These are phyloP conservation scores for Denticeps clupeoides DNA, from an alignment of 2,797 vertebrate species.

Conservation along the genomic window DNA sequence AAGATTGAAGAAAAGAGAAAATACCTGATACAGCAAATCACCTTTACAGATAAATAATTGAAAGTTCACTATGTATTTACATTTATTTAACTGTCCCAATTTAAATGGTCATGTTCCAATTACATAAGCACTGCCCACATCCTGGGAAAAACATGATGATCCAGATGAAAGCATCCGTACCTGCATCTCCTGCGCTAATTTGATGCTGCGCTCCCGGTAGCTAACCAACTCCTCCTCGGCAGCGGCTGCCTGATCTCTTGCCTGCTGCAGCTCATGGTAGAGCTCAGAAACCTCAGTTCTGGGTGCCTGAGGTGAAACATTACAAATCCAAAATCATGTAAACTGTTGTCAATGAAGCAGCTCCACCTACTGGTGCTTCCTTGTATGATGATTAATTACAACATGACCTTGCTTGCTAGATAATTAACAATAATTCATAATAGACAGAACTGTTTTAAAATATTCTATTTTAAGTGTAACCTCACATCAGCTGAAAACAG, in stretches of 20 bases:
- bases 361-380: no score
- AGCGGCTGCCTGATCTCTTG: conserved; percentile 53
- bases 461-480: background rate
- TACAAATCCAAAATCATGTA: background rate
- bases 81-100: no score
- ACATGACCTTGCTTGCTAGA: no score
- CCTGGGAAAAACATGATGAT: no score
- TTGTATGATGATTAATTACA: no score
- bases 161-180: no score
- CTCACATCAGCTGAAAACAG: conserved; percentile 34
- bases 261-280: conserved; percentile 44
- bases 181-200: conserved; percentile 60
- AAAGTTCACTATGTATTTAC: no score
- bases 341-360: no score
- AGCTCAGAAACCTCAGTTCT: conserved; percentile 20
- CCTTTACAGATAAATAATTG: conserved; percentile 2
- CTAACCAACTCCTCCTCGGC: conserved; percentile 64
- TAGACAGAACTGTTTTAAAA: background rate
- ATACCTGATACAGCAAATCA: background rate
- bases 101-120: no score
- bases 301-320: conserved; percentile 21
- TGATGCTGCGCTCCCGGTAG: conserved; percentile 61
- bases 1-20: background rate
- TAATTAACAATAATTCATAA: background rate
- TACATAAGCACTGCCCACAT: no score